Percentiles rank a stretch among this genome's conserved stretches.
These are phyloP conservation scores for Otocyon megalotis DNA, from an alignment of 2,113 vertebrate genomes.

Conservation along the genomic window DNA sequence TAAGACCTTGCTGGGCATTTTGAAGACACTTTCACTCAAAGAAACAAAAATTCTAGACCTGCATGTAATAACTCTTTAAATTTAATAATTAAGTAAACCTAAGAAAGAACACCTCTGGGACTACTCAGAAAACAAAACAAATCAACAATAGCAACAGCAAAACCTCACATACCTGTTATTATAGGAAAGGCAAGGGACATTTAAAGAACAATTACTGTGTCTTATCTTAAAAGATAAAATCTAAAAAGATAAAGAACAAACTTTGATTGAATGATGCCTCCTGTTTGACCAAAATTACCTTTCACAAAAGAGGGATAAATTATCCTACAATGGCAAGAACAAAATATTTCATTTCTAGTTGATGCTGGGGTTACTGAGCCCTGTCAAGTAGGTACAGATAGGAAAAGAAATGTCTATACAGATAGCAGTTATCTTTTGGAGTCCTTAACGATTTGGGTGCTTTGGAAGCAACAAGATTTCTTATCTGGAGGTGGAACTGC, in stretches of 20 bases:
- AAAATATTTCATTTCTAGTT: neutral
- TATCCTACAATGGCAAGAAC: neutral
- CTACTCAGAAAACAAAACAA: neutral
- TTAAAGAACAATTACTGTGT: neutral
- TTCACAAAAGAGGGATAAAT: neutral
- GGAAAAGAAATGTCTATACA: neutral
- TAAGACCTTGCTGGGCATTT: neutral
- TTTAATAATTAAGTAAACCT: neutral
- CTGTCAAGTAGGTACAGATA: neutral
- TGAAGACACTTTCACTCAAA: neutral
- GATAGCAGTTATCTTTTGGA: neutral
- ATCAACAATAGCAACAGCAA: neutral
- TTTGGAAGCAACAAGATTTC: neutral
- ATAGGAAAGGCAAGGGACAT: neutral
- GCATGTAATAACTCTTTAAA: neutral
- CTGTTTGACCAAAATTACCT: neutral
- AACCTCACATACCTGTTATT: neutral
- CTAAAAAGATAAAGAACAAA: neutral
- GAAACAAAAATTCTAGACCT: neutral
- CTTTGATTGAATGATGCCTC: neutral
- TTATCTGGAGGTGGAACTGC: neutral
- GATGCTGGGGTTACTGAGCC: neutral
- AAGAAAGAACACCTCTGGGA: neutral
- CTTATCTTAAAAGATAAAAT: conserved; percentile 57
- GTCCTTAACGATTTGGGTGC: neutral